Percentiles rank a stretch among this genome's conserved stretches.
These are phyloP conservation scores for Cecropterus lyciades DNA, from an alignment of 1,140 invertebrate species.

Conservation along the genomic window DNA sequence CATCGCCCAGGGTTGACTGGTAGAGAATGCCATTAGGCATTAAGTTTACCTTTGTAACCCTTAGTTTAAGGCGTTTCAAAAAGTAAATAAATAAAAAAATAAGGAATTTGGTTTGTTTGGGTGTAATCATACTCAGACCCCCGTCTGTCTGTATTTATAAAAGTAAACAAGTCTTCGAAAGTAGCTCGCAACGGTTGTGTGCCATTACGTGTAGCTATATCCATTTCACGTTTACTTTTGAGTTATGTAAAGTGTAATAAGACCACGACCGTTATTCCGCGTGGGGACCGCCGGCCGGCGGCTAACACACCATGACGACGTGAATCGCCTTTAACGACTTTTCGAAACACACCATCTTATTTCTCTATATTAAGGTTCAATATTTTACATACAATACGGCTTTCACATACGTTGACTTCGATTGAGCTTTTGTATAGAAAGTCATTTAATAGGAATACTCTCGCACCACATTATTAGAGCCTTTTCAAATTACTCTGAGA, in stretches of 20 bases:
- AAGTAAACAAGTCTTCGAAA: constrained; percentile 14
- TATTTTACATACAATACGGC: not conserved
- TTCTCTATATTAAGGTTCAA: constrained; percentile 3
- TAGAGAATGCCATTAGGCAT: too few relatives aligned
- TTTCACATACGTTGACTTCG: not conserved
- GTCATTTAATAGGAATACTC: not conserved
- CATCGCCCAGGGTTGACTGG: too few relatives aligned
- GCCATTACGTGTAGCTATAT: constrained; percentile 13
- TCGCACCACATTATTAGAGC: too few relatives aligned
- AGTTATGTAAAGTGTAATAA: constrained; percentile 46
- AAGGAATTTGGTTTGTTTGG: too few relatives aligned
- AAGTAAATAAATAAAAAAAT: too few relatives aligned
- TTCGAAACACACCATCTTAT: constrained; percentile 9
- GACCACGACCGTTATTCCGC: constrained; percentile 37
- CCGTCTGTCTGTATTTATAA: not conserved
- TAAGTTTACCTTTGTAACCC: too few relatives aligned
- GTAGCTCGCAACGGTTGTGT: constrained; percentile 14
- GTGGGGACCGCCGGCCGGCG: constrained; percentile 18
- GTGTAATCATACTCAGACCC: too few relatives aligned
- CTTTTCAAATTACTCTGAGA: too few relatives aligned
- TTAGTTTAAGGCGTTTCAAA: too few relatives aligned
- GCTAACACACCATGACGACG: constrained; percentile 19
- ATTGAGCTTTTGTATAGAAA: not conserved
- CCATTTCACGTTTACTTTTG: constrained; percentile 45
- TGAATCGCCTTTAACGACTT: not conserved